These are phyloP conservation scores for Adelosebastes latens DNA, from an alignment of 2,797 vertebrate species.

Conservation along the genomic window DNA sequence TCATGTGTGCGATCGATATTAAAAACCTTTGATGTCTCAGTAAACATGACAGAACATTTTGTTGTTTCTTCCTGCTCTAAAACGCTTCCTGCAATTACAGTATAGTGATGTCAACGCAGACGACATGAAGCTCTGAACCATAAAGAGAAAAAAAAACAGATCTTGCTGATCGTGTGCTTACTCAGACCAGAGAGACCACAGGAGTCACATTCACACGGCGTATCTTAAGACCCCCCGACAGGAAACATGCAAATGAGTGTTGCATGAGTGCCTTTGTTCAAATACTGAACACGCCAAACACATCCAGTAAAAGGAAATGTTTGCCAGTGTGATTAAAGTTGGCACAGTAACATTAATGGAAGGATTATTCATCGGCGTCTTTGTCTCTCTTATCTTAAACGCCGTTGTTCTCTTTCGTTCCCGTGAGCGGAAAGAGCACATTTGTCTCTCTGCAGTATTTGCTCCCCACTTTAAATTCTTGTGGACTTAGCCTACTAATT, in stretches of 20 bases:
- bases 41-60: not conserved
- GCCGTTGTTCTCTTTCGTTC: not conserved
- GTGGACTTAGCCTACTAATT: not conserved
- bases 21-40: not conserved
- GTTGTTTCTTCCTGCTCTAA: not conserved
- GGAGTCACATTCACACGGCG: not conserved
- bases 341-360: not conserved
- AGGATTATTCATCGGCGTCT: constrained; percentile 4
- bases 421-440: not conserved
- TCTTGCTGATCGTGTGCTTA: not conserved
- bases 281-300: not conserved
- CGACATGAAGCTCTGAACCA: not conserved
- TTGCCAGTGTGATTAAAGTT: not conserved
- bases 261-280: not conserved
- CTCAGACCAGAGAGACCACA: constrained; percentile 8
- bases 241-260: constrained; percentile 21
- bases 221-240: not conserved
- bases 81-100: not conserved
- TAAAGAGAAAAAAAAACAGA: not conserved
- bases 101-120: not conserved
- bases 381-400: constrained; percentile 3
- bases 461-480: not conserved
- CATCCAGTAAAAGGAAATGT: not conserved
- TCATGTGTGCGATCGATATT: not conserved
- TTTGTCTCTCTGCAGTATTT: constrained; percentile 2